phyloP scores from a whole-genome alignment of 2,113 vertebrate genomes.

The Callipepla californica region DNA sequence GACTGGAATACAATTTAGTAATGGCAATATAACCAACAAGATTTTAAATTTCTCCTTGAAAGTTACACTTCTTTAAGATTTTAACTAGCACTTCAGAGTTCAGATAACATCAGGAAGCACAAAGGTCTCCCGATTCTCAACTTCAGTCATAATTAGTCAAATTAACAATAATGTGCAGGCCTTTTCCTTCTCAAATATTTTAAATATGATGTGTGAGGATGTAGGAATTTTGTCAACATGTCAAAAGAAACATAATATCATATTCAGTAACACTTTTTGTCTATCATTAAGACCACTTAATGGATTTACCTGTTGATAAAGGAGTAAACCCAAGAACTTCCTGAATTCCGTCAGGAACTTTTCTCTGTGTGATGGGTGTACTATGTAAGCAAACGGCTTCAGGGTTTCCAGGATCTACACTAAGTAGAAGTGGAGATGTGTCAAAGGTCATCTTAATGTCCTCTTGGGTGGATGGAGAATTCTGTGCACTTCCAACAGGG shows the following conservation, averaged over 20 bases:
- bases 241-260: not conserved
- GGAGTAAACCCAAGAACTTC: constrained; percentile 84
- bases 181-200: not conserved
- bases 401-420: constrained; percentile 48
- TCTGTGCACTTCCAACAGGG: constrained; percentile 44
- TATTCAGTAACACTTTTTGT: not conserved
- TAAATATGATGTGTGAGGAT: not conserved
- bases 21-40: not conserved
- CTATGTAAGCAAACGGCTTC: constrained; percentile 82
- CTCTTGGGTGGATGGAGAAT: constrained; percentile 53
- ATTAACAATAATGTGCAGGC: not conserved
- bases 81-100: not conserved
- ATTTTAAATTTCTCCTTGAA: not conserved
- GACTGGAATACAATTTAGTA: not conserved
- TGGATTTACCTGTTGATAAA: constrained; percentile 82
- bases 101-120: not conserved
- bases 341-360: constrained; percentile 62
- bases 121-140: not conserved
- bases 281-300: not conserved
- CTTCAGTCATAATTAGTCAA: not conserved
- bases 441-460: not conserved
- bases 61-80: not conserved
- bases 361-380: constrained; percentile 83
- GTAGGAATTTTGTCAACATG: not conserved
- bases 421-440: constrained; percentile 69